Evolutionary conservation across 2,797 vertebrate genomes (phyloP), one percentile per base, ranked within the genome.

Genomic region (Xenops minutus): DNA sequence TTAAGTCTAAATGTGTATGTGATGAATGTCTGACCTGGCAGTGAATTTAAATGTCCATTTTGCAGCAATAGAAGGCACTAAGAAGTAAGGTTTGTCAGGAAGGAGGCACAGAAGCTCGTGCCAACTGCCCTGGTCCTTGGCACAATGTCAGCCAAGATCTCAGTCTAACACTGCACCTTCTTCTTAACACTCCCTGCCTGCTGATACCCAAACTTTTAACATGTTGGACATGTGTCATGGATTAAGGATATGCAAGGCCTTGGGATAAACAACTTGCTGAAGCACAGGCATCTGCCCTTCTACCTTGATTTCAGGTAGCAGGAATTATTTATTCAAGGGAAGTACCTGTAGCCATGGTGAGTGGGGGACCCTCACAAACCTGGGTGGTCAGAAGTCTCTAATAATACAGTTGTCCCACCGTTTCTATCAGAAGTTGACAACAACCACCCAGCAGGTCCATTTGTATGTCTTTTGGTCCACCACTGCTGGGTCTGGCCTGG

Each of bases 1-100:
- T 87, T 82, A 92, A 88, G 52, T 26, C 69, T 75, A 51, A 79
- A 64, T 9, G 17, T 48, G 44, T 58, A 78, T 74, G 48, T 79
- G 88, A 93, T 54, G 55, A 95, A 88, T 20, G n/a, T 77, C 51
- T 17, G 56, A 81, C 83, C 58, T 92, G 74, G 83, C 66, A 92
- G 48, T 29, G 69, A 90, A 92, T 61, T 76, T 91, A 66, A 88
- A 88, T 63, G 54, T 26, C 73, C 39, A 34, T 58, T 83, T 72
- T 87, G 74, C 84, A 89, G 71, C 46, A 49, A 29, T 30, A 73
- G 67, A 81, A 91, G 56, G 55, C 24, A 52, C 10, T 37, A 36
- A 14, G 3, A 74, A 64, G 37, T 7, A 24, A 36, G 44, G 18
- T 43, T 92, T 74, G 54, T 43, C 46, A 59, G 26, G 46, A 78